Percentiles rank a stretch among this genome's conserved stretches.
Evolutionary conservation across 2,797 vertebrate species (phyloP).

Genomic region (Etheostoma nigrum): DNA sequence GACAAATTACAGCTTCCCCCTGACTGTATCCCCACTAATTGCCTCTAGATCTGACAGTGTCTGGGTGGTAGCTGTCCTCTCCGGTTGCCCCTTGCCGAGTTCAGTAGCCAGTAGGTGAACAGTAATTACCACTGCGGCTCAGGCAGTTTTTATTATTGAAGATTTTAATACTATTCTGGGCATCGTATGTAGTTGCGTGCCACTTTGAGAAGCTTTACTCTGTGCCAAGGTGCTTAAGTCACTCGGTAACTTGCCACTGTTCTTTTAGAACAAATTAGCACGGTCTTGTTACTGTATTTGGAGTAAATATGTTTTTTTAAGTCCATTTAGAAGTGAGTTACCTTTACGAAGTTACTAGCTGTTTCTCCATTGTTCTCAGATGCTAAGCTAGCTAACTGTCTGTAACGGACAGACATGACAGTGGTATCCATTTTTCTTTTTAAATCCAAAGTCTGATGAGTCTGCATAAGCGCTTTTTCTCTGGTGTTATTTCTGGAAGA

Average conservation of each 20-base stretch:
- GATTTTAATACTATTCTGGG: conserved; percentile 57
- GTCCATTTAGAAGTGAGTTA: not conserved
- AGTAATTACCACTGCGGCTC: conserved; percentile 55
- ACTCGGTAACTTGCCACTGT: not conserved
- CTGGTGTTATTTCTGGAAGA: not conserved
- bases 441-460: not conserved
- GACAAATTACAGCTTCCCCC: conserved; percentile 56
- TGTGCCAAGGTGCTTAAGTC: conserved; percentile 3
- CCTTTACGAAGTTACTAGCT: not conserved
- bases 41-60: conserved; percentile 54
- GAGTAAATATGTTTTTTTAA: not conserved
- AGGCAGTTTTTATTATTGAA: conserved; percentile 37
- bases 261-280: conserved; percentile 21
- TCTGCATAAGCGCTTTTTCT: not conserved
- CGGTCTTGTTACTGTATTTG: not conserved
- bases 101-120: conserved; percentile 39
- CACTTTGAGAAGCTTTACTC: conserved; percentile 40
- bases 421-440: not conserved
- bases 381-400: not conserved
- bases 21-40: conserved; percentile 56
- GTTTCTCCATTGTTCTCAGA: not conserved
- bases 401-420: not conserved
- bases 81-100: conserved; percentile 11
- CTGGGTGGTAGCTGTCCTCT: conserved; percentile 36
- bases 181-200: conserved; percentile 7